Base-by-base conservation (phyloP, 2,797 vertebrate species). In the Coregonus suidteri region DNA sequence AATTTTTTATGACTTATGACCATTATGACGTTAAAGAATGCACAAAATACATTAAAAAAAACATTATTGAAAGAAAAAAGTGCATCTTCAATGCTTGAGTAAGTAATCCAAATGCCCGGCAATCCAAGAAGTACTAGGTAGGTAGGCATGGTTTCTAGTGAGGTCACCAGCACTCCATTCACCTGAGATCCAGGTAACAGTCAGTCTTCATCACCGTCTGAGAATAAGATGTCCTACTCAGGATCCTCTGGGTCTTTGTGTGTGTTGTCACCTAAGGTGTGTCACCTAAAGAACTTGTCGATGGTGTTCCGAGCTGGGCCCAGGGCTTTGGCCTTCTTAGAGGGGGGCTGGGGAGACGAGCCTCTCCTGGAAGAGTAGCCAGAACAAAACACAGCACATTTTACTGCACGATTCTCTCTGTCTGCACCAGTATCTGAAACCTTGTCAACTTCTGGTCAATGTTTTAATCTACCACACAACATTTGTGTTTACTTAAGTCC, bases 211-310 rank as follows among this genome's bases (percentile, higher is more conserved):
- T 35, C n/a, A 66, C 41, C 9, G 9, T 47, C 41, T 47, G 41
- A 47, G 41, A 47, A 47, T 47, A 47, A 47, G 2, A 47, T 47
- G 41, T 34, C 30, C 4, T 4, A 20, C 20, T 0, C 59, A 62
- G 59, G n/a, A 30, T 66, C 59, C 59, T n/a, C 59, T 62, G 1
- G 41, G 41, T 47, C 41, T 47, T 47, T 9, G 41, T 37, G 35
- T n/a, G 15, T n/a, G 34, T 37, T 51, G 35, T 68, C 25, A 15
- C 4, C 4, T 31, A 30, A 31, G 30, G 34, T 67, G 18, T 25
- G 53, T 62, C 54, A 74, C 16, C 73, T 64, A 34, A 74, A 74
- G 56, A 74, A 74, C 73, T n/a, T 74, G n/a, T 74, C 65, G 6
- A 78, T 54, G 75, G 65, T 4, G 35, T 20, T 69, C 7, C n/a